Base-by-base conservation (phyloP, 2,888 invertebrate species). In the Polymixis lichenea region DNA sequence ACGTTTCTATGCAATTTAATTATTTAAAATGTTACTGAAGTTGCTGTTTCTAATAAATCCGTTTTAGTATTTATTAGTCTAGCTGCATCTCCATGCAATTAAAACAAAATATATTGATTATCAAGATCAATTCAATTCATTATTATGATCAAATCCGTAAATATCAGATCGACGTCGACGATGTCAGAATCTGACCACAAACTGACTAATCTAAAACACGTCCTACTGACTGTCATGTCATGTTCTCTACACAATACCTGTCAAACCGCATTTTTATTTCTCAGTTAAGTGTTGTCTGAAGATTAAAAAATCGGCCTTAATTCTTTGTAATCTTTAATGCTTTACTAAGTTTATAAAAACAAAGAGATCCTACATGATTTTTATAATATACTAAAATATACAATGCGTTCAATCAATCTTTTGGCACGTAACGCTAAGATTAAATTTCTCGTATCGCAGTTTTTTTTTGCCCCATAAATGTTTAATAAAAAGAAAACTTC, bases 401-500 rank as follows among this genome's bases (percentile, higher is more conserved):
- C 25, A 49, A n/a, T 1, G 19, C 22, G 1, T 22, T 13, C 5
- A 62, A 64, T 38, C 13, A 64, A 51, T 64, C 0, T 15, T 65
- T 49, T 62, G 46, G 11, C 5, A 32, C n/a, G 11, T 49, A 28
- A 60, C 1, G 11, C n/a, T 11, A 7, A 11, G 7, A 46, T 46
- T 46, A 4, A 28, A 6, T 22, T 46, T 22, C 11, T 11, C 60
- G 1, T 46, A 46, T 22, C 17, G 19, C n/a, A 69, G 8, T 8
- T 62, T 49, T 32, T 5, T 64, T 32, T 9, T 64, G n/a, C 0
- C n/a, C 2, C 49, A n/a, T 13, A 15, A 49, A 15, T 65, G 15
- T 65, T 38, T 6, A 19, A 19, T 19, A 62, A 71, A 75, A 43
- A 28, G 13, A 76, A 77, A 78, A 67, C 9, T 72, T 58, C 1